Conservation (phyloP, 2,888 invertebrate genomes). For the Hofmannophila pseudospretella region DNA sequence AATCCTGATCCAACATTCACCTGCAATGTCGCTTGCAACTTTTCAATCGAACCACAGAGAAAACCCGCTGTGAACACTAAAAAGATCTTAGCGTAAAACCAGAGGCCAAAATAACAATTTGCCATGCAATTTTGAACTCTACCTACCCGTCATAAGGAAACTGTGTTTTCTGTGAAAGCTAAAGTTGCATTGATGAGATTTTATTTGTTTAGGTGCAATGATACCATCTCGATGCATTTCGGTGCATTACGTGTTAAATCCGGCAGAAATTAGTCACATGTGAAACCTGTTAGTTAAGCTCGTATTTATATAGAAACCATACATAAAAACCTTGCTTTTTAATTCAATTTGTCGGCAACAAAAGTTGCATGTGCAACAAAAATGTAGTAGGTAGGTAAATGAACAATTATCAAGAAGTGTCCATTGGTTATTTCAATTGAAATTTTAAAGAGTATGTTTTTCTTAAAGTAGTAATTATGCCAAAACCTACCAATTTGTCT, state of each 20-base stretch:
- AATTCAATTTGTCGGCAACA: too few relatives aligned
- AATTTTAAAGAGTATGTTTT: too few relatives aligned
- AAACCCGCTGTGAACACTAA: slow-evolving; percentile 17
- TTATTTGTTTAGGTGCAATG: slow-evolving; percentile 62
- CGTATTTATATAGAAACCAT: neutral
- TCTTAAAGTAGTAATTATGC: too few relatives aligned
- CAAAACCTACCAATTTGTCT: too few relatives aligned
- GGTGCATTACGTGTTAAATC: slow-evolving; percentile 38
- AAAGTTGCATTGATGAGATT: slow-evolving; percentile 7
- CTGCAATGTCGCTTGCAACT: slow-evolving; percentile 1
- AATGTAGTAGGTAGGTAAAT: too few relatives aligned
- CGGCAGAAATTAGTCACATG: slow-evolving; percentile 31
- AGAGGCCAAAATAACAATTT: slow-evolving; percentile 14
- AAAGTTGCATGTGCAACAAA: too few relatives aligned
- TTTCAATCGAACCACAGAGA: slow-evolving; percentile 13
- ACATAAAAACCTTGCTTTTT: too few relatives aligned
- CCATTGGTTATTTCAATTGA: too few relatives aligned
- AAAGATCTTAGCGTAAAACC: slow-evolving; percentile 11
- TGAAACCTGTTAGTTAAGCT: slow-evolving; percentile 33
- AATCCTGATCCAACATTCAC: too few relatives aligned
- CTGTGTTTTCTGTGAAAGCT: neutral
- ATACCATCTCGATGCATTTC: slow-evolving; percentile 34
- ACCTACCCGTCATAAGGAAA: neutral
- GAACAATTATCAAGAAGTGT: too few relatives aligned
- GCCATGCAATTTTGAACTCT: slow-evolving; percentile 1